A percentile compares a stretch with the other conserved stretches of the same genome.
Conservation (phyloP, 1,140 invertebrate genomes). For the Chymomyza costata region DNA sequence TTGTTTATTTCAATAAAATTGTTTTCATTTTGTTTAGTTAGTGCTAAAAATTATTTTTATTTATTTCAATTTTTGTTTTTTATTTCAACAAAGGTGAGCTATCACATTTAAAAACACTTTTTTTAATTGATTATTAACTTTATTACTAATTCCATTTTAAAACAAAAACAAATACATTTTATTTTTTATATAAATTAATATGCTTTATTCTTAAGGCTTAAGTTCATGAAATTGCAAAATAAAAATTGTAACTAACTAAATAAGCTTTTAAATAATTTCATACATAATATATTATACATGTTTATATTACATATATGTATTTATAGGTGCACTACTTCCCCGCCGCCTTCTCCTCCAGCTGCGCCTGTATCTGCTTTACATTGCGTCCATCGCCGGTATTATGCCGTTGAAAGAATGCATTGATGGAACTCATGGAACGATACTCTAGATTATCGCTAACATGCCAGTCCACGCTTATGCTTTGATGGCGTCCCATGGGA, state of each 20-base stretch:
- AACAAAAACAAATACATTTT: constrained; percentile 31
- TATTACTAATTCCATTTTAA: too few relatives aligned
- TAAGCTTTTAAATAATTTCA: neutral
- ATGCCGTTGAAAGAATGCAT: constrained; percentile 81
- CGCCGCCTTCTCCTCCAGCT: constrained; percentile 70
- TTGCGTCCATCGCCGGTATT: constrained; percentile 75
- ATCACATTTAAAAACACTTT: too few relatives aligned
- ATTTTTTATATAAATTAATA: constrained; percentile 33
- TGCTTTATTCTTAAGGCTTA: constrained; percentile 1
- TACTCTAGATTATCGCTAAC: constrained; percentile 75
- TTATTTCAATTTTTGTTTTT: too few relatives aligned
- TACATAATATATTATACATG: constrained; percentile 11
- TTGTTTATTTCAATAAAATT: constrained; percentile 60
- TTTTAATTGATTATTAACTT: too few relatives aligned
- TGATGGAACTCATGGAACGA: constrained; percentile 81
- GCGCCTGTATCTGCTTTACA: constrained; percentile 63
- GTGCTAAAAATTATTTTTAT: constrained; percentile 10
- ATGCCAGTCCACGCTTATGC: constrained; percentile 72
- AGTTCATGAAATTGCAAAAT: too few relatives aligned
- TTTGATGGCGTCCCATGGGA: constrained; percentile 62
- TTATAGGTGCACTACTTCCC: constrained; percentile 39
- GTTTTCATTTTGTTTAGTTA: constrained; percentile 49
- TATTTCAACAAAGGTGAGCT: too few relatives aligned
- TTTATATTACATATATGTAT: constrained; percentile 1
- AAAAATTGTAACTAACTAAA: too few relatives aligned